phyloP scores from a whole-genome alignment of 1,140 invertebrate genomes.

The Diabrotica undecimpunctata region DNA sequence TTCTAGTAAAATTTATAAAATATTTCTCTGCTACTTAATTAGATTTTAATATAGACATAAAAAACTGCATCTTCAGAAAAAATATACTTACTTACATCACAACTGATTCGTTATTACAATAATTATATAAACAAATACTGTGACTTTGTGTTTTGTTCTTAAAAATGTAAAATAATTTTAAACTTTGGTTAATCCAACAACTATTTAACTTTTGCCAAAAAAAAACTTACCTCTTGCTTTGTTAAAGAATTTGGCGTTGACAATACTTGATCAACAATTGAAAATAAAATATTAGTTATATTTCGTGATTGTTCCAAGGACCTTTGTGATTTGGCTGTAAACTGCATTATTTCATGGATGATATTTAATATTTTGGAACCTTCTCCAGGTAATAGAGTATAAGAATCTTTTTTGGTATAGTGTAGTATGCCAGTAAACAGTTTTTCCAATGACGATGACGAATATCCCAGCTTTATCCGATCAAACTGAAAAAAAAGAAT shows the following conservation, averaged over 20 bases:
- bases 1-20: too few species aligned
- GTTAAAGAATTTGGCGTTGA: conserved; percentile 22
- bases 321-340: conserved; percentile 40
- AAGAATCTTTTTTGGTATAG: conserved; percentile 40
- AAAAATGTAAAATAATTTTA: too few species aligned
- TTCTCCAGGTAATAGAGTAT: conserved; percentile 54
- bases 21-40: too few species aligned
- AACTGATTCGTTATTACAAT: too few species aligned
- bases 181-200: too few species aligned
- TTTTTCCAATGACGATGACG: conserved; percentile 47
- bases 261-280: conserved; percentile 17
- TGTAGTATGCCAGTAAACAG: conserved; percentile 48
- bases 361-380: conserved; percentile 53
- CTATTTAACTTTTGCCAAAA: neutral
- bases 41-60: too few species aligned
- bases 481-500: conserved; percentile 50
- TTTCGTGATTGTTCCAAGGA: conserved; percentile 6
- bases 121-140: too few species aligned
- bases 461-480: conserved; percentile 55
- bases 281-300: conserved; percentile 16
- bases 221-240: conserved; percentile 18
- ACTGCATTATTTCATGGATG: conserved; percentile 51
- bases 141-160: too few species aligned
- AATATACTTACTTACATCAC: too few species aligned
- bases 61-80: too few species aligned